Base-by-base conservation (phyloP, 2,888 invertebrate genomes). In the Spodoptera littoralis region DNA sequence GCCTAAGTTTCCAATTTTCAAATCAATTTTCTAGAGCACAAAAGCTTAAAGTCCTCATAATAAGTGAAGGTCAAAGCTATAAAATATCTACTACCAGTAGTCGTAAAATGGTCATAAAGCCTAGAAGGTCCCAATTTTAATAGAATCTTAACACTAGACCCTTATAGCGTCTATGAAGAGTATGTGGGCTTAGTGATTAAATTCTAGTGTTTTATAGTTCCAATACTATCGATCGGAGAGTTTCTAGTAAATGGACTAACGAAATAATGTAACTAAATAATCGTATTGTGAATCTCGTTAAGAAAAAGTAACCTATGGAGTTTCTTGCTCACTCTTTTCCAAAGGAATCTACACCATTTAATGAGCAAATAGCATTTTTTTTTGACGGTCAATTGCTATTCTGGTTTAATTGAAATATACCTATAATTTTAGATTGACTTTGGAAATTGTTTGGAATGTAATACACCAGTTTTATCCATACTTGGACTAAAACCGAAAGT, bases 31-130 rank as follows among this genome's bases (percentile, higher is more conserved):
- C 36, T 36, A 36, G 36, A 36, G 9, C 36, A 9, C 36, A 5
- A 36, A 36, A 36, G 27, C 59, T 48, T 61, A 52, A 46, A 59
- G 56, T 22, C 24, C 45, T 50, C 42, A 42, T 22, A 4, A 58
- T 63, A 36, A 36, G 56, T 56, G 22, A 61, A 59, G 54, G 41
- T 61, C 64, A 45, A 56, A 66, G 27, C 8, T 51, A 51, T 70
- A 64, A 70, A 73, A 63, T 55, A 9, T 36, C 36, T 36, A 43
- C 50, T 58, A 44, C 58, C 56, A 70, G 65, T 76, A 69, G 52
- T 69, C 76, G 68, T 78, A 70, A 78, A 70, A 65, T 22, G 27
- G 3, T 46, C 62, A 60, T 73, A 70, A 77, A 73, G 64, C 62
- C 54, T 52, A 24, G 51, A 44, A 77, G 45, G 52, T 65, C 53